These are phyloP conservation scores for Chondrosia reniformis DNA, from an alignment of 37 sponge, comb jelly and placozoan species.

Conservation along the genomic window DNA sequence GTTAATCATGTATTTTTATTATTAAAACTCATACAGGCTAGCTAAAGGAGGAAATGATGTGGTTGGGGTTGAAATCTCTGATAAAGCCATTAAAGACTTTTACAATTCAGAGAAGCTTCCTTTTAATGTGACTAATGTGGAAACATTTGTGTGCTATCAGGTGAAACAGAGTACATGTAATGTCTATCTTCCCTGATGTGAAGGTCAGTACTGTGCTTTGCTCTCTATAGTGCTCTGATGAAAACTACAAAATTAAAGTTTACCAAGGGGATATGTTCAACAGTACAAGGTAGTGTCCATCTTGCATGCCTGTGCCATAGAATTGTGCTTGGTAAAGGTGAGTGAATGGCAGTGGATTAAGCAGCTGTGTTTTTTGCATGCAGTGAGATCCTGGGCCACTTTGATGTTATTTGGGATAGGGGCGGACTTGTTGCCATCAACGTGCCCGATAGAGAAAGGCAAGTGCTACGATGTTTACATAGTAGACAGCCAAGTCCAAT, in stretches of 20 bases:
- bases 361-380: too few relatives aligned
- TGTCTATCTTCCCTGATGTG: background rate
- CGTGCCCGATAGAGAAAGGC: constrained; percentile 28
- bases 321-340: too few relatives aligned
- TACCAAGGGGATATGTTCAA: constrained; percentile 48
- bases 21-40: constrained; percentile 12
- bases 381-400: constrained; percentile 23
- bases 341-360: too few relatives aligned
- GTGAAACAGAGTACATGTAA: background rate
- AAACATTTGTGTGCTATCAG: background rate
- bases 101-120: constrained; percentile 49
- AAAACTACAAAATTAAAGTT: background rate
- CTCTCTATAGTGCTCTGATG: background rate
- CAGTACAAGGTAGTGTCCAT: background rate
- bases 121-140: background rate
- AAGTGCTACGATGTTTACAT: too few relatives aligned
- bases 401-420: constrained; percentile 73
- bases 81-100: constrained; percentile 32
- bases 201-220: background rate
- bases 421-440: constrained; percentile 45
- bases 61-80: constrained; percentile 52
- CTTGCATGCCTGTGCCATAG: background rate
- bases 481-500: too few relatives aligned
- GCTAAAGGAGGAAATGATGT: constrained; percentile 43
- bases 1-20: background rate